Base-by-base conservation (phyloP, 2,113 vertebrate genomes). In the Oceanites oceanicus region DNA sequence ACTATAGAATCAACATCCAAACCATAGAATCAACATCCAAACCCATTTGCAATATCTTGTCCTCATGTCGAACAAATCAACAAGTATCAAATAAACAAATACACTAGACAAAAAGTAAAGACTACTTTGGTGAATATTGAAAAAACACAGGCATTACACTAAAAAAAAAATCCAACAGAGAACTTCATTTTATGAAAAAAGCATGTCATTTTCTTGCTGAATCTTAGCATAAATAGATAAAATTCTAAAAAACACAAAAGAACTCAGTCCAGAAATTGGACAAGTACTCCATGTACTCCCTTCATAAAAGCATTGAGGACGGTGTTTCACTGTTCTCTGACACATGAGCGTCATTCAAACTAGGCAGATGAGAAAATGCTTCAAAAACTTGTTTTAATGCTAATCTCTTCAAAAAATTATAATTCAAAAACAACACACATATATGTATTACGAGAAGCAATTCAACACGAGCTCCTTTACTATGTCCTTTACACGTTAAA, bases 391-490 rank as follows among this genome's bases (percentile, higher is more conserved):
- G 13, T 61, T 76, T 58, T 23, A 88, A 30, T 7, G 4, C 18
- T 34, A 25, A 55, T 0, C 4, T 30, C 56, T 68, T 55, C 0
- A 83, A 58, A 63, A 55, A 7, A 3, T 6, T 55, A 15, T 10
- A 19, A 11, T 9, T 76, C 6, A 45, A 62, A 86, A 61, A 1
- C 5, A 36, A 4, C 32, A 40, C 19, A 67, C 8, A 42, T 4
- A 66, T 45, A 27, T 0, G 0, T 44, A 68, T 32, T 7, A 55
- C 2, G 7, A 53, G 44, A 85, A 49, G 7, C 25, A 75, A 62
- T 27, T 16, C 9, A 36, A 22, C 0, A 0, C 30, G 22, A 56
- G 26, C 9, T 65, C 36, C 25, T 74, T 83, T 23, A 59, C n/a
- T 15, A 12, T 4, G 2, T 20, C 34, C 45, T 59, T 50, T 18